These are phyloP conservation scores for Leucosticte australis DNA, from an alignment of 2,113 vertebrate genomes.

Conservation along the genomic window DNA sequence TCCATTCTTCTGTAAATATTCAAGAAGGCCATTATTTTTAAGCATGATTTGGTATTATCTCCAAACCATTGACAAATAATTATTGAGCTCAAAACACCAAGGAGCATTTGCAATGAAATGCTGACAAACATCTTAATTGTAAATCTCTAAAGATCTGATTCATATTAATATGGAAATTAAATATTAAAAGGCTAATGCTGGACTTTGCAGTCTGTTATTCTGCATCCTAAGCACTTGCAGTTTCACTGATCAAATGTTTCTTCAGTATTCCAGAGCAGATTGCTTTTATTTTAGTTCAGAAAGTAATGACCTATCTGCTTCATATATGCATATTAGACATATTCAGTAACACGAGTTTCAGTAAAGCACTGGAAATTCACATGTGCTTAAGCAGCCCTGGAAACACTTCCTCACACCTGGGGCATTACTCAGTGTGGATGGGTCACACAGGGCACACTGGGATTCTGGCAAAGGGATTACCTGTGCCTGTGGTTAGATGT, in stretches of 20 bases:
- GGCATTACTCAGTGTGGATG: background rate
- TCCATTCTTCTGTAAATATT: background rate
- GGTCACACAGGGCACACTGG: fast-evolving
- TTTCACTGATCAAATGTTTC: background rate
- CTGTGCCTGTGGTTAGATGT: background rate
- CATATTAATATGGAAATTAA: slow-evolving; percentile 9
- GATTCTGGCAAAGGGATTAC: background rate
- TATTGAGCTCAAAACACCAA: background rate
- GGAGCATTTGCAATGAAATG: background rate
- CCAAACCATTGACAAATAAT: background rate
- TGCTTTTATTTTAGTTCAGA: background rate
- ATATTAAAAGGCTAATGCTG: slow-evolving; percentile 10
- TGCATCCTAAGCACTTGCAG: background rate
- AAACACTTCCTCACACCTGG: background rate
- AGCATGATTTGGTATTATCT: background rate
- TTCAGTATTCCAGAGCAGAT: background rate
- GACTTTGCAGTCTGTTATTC: background rate
- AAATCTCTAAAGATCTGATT: slow-evolving; percentile 8
- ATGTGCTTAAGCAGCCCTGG: background rate
- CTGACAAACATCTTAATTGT: slow-evolving; percentile 29
- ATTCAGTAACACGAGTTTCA: background rate
- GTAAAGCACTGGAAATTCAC: background rate
- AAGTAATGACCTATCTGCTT: background rate
- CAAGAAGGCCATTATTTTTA: background rate
- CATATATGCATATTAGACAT: background rate